A percentile compares a stretch with the other conserved stretches of the same genome.
Evolutionary conservation across 2,888 invertebrate genomes (phyloP).

Genomic region (Carcina quercana): DNA sequence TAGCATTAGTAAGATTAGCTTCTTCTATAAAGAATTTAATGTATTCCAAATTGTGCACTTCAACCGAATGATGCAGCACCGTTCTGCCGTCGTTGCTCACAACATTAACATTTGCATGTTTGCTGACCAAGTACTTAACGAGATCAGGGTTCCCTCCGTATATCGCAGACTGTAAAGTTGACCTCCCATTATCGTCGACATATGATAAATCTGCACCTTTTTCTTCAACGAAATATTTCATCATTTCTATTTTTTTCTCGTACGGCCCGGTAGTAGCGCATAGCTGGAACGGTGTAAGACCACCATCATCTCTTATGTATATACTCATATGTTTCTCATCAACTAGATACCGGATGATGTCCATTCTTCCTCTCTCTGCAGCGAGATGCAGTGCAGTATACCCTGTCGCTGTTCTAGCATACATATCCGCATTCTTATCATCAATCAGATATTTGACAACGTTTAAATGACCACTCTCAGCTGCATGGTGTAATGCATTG

Average conservation of each 20-base stretch:
- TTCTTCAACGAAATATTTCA: slow-evolving; percentile 7
- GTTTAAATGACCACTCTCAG: neutral
- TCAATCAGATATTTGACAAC: slow-evolving; percentile 3
- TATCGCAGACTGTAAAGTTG: slow-evolving; percentile 7
- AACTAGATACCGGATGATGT: too few species aligned
- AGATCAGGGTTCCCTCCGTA: slow-evolving; percentile 1
- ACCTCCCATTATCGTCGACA: slow-evolving; percentile 5
- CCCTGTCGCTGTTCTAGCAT: neutral
- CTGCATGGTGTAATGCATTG: neutral
- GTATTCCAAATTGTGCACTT: too few species aligned
- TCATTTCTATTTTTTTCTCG: slow-evolving; percentile 4
- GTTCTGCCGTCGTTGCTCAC: neutral
- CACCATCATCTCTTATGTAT: neutral
- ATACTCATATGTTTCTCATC: slow-evolving; percentile 1
- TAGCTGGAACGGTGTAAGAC: too few species aligned
- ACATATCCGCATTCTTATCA: neutral
- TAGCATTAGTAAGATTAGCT: too few species aligned
- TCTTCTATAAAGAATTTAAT: too few species aligned
- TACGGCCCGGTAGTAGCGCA: slow-evolving; percentile 3
- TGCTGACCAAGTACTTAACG: neutral
- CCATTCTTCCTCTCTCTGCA: neutral
- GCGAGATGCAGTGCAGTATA: neutral
- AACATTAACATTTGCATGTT: slow-evolving; percentile 2
- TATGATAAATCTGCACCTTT: slow-evolving; percentile 2
- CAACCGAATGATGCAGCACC: slow-evolving; percentile 2